Base-by-base conservation (phyloP, 2,113 vertebrate species). In the Daubentonia madagascariensis region DNA sequence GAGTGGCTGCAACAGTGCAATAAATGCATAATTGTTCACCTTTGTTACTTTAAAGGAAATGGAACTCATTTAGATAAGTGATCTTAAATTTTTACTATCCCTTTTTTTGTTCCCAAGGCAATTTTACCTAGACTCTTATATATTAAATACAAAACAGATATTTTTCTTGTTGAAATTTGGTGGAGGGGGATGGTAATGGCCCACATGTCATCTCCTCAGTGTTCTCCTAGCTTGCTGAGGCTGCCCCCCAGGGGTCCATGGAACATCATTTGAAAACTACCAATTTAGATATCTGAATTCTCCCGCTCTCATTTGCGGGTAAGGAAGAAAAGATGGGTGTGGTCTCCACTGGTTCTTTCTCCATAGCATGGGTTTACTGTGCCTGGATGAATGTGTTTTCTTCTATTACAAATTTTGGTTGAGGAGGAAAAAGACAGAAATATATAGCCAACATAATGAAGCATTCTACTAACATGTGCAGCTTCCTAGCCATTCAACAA, bases 251-350 rank as follows among this genome's bases (percentile, higher is more conserved):
- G 35, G 8, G 16, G 16, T 52, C 8, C 1, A 3, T 35, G 25
- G 35, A 85, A 23, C 3, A 54, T 40, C 17, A 85, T 73, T 85
- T 91, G 40, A 30, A 85, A 95, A 81, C 2, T 9, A 43, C 28
- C 35, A 28, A 65, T 67, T 85, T 72, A 65, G 12, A 52, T 78
- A 5, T 25, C 12, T 83, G 22, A 89, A 76, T 91, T 95, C 2
- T 85, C 8, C 43, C 61, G 18, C 17, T 67, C 5, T 43, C 12
- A n/a, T 20, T 85, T 75, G 2, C 11, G 70, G 35, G 11, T 40
- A 50, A 89, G 96, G 9, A 86, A 92, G 32, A 50, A 85, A 95
- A 91, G 12, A 81, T 80, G 14, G 7, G 43, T 52, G 14, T 68
- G 45, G 1, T 37, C 32, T 35, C 28, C 9, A 73, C 6, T 80